Base-by-base conservation (phyloP, 2,888 invertebrate species). In the Phlogophora meticulosa region DNA sequence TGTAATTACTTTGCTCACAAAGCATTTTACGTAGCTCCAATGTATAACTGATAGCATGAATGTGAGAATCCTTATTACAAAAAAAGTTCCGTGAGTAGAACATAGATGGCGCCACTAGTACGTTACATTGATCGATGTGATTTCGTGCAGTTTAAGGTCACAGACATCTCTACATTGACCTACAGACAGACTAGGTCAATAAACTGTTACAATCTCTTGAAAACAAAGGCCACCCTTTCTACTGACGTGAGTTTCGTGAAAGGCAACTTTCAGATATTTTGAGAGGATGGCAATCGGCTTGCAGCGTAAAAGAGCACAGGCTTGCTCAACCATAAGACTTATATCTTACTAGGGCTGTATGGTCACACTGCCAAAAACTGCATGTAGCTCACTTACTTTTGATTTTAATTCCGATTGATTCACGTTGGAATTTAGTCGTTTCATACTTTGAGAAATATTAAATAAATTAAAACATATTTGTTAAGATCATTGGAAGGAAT, bases 51-150 rank as follows among this genome's bases (percentile, higher is more conserved):
- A 40, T 32, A 45, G 2, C 9, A 15, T 28, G 28, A 13, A 28
- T 28, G 11, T 51, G 43, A 0, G 2, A 7, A 49, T 38, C 22
- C 7, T 32, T 34, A 2, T 32, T 36, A n/a, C 3, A 10, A 7
- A 43, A 42, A 46, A 42, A 72, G 48, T 78, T 78, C 52, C 4
- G 0, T 1, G 13, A 22, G 20, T 28, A 36, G 32, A 73, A 46
- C 49, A 65, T 7, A 74, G 78, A 55, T 58, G 74, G 58, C 66
- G 55, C 20, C 7, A 49, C 43, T n/a, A 5, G 0, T 13, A 7
- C 0, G 5, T 46, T 34, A 11, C 24, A 17, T 38, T 1, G 20
- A 52, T 58, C 40, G 43, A 43, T 45, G 11, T 17, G 40, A 13
- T 11, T 51, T 43, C 43, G 13, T 7, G 36, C n/a, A 38, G 22